Base-by-base conservation (phyloP, 1,140 invertebrate genomes). In the Leptinotarsa texana region DNA sequence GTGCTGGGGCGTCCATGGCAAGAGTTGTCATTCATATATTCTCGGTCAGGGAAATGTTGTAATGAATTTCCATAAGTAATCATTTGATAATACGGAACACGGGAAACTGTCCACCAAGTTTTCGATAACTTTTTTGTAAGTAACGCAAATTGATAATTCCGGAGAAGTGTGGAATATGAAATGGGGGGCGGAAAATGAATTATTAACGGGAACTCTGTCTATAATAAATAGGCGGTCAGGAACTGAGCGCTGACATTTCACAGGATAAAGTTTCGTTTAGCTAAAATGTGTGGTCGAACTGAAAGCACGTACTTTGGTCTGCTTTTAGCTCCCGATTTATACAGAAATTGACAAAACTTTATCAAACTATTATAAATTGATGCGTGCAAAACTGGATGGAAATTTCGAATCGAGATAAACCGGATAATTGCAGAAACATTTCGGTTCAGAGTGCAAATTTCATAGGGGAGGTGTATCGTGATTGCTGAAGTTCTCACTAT, bases 211-310 rank as follows among this genome's bases (percentile, higher is more conserved):
- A n/a, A 57, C 51, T 57, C 51, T 15, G 15, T 57, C 51, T 57
- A 57, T 57, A 57, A 57, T 18, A 57, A 57, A 57, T 57, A 57
- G 51, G 51, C 51, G 51, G 51, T 57, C n/a, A 57, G 51, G n/a
- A 57, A 18, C 15, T 17, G 51, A 57, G 0, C 13, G 51, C n/a
- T 18, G 51, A 57, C 51, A 57, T 57, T 57, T 57, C n/a, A 17
- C 51, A 57, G 4, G 51, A 57, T 57, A 57, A 57, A 57, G 51
- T 57, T 57, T 57, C 51, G 51, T 57, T 57, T n/a, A 15, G 51
- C 51, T n/a, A 0, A 57, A 57, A 57, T 57, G 51, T 57, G 51
- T 57, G 51, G 3, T 18, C 51, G n/a, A 18, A 57, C 17, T 57
- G 51, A 57, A 6, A 57, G 51, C 51, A 57, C 51, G 51, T 57